These are phyloP conservation scores for Penelope pileata DNA, from an alignment of 2,113 vertebrate species.

Conservation along the genomic window DNA sequence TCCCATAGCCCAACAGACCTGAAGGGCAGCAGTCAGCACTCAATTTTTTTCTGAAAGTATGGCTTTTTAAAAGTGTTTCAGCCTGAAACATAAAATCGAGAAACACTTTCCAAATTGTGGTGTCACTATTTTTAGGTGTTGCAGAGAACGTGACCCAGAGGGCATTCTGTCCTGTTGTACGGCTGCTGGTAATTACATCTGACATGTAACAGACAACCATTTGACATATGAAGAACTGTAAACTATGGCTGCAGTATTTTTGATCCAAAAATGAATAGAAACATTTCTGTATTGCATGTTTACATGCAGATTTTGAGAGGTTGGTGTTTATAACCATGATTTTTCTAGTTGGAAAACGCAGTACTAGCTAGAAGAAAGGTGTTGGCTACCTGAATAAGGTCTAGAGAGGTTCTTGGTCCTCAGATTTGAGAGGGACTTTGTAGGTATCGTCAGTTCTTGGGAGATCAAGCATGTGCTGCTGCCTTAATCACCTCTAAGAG, in stretches of 20 bases:
- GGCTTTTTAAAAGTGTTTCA: not conserved
- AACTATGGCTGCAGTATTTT: not conserved
- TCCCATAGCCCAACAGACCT: not conserved
- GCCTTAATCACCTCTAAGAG: not conserved
- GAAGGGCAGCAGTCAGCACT: not conserved
- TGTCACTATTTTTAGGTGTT: not conserved
- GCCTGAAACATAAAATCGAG: not conserved
- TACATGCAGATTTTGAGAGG: not conserved
- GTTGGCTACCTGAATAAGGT: not conserved
- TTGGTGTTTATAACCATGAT: not conserved
- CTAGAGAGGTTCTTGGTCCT: not conserved
- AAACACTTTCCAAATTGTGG: not conserved
- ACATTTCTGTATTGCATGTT: not conserved
- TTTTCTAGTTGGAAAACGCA: not conserved
- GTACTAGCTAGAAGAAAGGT: not conserved
- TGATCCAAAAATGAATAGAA: not conserved
- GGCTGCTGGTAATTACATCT: not conserved
- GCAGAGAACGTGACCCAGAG: fast-evolving
- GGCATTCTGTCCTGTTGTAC: not conserved
- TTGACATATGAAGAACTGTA: not conserved
- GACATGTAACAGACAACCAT: not conserved
- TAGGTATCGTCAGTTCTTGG: not conserved
- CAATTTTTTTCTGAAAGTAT: not conserved
- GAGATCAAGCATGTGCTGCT: fast-evolving
- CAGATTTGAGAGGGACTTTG: not conserved